phyloP scores from a whole-genome alignment of 2,797 vertebrate genomes.

The Sebastes itinus region DNA sequence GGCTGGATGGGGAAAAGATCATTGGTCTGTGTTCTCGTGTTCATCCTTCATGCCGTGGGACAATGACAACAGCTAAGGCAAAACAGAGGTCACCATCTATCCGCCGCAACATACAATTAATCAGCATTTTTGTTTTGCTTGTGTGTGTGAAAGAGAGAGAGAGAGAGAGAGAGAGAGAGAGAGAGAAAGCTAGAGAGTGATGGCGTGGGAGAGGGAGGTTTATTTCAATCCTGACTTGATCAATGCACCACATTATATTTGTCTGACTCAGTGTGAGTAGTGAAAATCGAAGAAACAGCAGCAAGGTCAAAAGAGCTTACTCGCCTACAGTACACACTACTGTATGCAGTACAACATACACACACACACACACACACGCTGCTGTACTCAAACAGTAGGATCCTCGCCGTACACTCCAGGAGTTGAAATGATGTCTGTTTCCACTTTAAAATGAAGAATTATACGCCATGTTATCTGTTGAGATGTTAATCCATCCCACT shows the following conservation, averaged over 20 bases:
- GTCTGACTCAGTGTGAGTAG: constrained; percentile 36
- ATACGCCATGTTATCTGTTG: background rate
- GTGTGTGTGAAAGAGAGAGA: background rate
- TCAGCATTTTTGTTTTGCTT: constrained; percentile 51
- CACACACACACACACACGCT: background rate
- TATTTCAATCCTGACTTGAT: constrained; percentile 53
- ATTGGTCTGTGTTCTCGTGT: constrained; percentile 65
- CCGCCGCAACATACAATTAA: constrained; percentile 38
- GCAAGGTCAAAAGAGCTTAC: constrained; percentile 50
- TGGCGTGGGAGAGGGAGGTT: background rate
- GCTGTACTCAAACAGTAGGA: background rate
- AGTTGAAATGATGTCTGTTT: background rate
- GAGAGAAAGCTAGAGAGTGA: constrained; percentile 9
- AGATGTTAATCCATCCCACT: background rate
- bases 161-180: too few relatives aligned
- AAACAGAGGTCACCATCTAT: constrained; percentile 69
- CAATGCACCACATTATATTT: constrained; percentile 45
- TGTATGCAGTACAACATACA: background rate
- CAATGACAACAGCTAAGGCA: constrained; percentile 68
- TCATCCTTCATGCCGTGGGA: constrained; percentile 63
- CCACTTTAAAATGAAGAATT: background rate
- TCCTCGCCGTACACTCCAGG: background rate
- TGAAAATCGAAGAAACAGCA: constrained; percentile 41
- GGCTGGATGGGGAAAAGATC: constrained; percentile 64
- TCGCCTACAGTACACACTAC: background rate